These are phyloP conservation scores for Oreochromis aureus DNA, from an alignment of 2,113 vertebrate species.

Conservation along the genomic window DNA sequence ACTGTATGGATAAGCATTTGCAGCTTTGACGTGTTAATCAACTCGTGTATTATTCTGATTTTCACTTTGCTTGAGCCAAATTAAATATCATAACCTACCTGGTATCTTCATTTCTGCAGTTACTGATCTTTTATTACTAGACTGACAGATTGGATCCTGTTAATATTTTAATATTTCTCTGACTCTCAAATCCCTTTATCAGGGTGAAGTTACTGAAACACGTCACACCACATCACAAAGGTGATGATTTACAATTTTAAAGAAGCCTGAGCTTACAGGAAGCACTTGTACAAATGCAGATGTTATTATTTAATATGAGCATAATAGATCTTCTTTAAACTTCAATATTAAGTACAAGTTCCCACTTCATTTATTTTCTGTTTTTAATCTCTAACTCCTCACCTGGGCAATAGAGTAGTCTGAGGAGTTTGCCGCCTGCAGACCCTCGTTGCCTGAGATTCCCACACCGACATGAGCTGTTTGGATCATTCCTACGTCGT, in stretches of 20 bases:
- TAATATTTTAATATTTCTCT: background rate
- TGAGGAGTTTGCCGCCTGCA: conserved; percentile 97
- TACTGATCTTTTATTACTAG: background rate
- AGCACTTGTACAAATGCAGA: background rate
- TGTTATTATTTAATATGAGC: background rate
- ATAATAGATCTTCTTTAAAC: background rate
- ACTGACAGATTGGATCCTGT: background rate
- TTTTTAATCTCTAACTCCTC: background rate
- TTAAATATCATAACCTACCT: background rate
- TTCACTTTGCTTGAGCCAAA: background rate
- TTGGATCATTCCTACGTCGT: conserved; percentile 99
- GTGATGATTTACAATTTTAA: background rate
- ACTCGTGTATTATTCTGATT: background rate
- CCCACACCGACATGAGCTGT: conserved; percentile 95
- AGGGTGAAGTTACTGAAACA: background rate
- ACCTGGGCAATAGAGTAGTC: conserved; percentile 99
- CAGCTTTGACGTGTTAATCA: background rate
- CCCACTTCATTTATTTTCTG: background rate
- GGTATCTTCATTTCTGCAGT: background rate
- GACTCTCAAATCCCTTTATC: background rate
- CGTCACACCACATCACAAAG: background rate
- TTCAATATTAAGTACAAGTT: background rate
- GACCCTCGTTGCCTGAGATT: conserved; percentile 95
- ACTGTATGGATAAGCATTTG: background rate
- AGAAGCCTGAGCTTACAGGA: background rate